Evolutionary conservation across 2,113 vertebrate species (phyloP).

Genomic region (Neogale vison): DNA sequence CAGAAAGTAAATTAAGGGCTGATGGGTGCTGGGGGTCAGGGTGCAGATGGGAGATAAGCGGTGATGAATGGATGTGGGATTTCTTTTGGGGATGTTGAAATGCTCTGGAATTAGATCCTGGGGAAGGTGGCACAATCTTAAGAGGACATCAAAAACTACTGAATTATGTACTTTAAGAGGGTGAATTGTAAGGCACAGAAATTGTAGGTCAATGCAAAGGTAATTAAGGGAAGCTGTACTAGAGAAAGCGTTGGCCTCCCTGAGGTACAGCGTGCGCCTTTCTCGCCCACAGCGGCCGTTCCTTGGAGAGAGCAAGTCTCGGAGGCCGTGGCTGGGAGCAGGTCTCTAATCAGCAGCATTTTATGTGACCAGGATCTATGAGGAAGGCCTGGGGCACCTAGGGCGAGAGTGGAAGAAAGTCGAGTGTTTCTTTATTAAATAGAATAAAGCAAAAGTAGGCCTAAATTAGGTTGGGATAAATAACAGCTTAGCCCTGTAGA

Average conservation of each 20-base stretch:
- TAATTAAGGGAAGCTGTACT: background rate
- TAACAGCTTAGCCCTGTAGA: background rate
- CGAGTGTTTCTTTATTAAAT: conserved; percentile 73
- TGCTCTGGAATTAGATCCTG: background rate
- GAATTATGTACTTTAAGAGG: background rate
- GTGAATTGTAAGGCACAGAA: background rate
- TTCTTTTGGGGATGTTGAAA: background rate
- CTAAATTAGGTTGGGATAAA: conserved; percentile 71
- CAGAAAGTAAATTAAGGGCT: background rate
- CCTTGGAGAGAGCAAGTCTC: background rate
- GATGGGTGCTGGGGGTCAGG: background rate
- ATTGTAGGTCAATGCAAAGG: background rate
- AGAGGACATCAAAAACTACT: background rate
- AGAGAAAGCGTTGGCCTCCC: background rate
- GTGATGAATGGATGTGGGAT: background rate
- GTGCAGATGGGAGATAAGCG: background rate
- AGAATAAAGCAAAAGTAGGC: conserved; percentile 46
- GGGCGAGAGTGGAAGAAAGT: conserved; percentile 37
- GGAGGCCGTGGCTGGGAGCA: background rate
- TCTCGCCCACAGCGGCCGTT: background rate
- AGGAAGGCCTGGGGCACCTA: conserved; percentile 56
- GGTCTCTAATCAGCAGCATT: background rate
- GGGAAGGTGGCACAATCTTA: background rate
- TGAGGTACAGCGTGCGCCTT: background rate
- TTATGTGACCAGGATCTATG: conserved; percentile 37